Evolutionary conservation across 2,113 vertebrate genomes (phyloP).

Genomic region (Petrocephalus microphthalmus): DNA sequence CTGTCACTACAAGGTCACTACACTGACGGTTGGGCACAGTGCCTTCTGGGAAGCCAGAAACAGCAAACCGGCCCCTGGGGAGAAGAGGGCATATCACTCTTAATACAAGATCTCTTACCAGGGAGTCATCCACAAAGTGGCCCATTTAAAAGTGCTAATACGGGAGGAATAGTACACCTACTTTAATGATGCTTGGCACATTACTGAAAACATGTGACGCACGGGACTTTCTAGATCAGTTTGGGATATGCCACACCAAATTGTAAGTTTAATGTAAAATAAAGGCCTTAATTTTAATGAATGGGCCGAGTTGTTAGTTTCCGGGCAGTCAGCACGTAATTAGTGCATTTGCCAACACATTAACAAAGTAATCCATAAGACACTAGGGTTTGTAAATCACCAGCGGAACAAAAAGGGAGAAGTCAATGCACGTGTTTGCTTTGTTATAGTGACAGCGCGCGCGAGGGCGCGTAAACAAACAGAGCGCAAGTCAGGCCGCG

Average conservation of each 20-base stretch:
- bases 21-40: background rate
- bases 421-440: background rate
- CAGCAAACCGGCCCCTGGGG: background rate
- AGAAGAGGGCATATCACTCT: background rate
- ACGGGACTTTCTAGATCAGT: background rate
- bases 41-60: background rate
- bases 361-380: constrained; percentile 21
- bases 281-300: background rate
- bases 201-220: background rate
- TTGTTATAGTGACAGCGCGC: background rate
- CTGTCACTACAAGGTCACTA: background rate
- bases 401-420: background rate
- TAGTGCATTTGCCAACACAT: background rate
- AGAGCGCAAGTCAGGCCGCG: background rate
- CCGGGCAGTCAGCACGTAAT: background rate
- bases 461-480: background rate
- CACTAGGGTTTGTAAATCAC: constrained; percentile 16
- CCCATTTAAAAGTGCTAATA: background rate
- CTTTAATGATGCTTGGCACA: background rate
- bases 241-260: background rate
- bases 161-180: background rate
- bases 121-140: background rate
- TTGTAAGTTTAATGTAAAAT: background rate
- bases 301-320: background rate
- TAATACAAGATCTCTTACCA: background rate